Evolutionary conservation across 1,140 invertebrate species (phyloP), one percentile per base, ranked within the genome.

Genomic region (Drosophila eugracilis): DNA sequence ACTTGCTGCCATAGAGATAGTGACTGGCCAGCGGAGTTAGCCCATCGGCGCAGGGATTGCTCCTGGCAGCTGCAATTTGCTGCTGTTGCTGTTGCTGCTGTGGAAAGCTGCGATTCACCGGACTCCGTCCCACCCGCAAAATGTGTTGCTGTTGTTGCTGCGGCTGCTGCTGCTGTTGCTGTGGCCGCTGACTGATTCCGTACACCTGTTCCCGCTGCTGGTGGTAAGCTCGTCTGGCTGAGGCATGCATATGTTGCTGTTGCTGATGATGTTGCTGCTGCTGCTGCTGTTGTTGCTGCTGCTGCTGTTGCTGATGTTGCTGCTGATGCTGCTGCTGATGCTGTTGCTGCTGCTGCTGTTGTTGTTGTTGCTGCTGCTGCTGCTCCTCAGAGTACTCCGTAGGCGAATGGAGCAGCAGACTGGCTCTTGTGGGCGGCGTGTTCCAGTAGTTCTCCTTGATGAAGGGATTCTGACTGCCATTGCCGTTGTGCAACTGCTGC

Each of bases 391-490:
- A 39, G 24, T 76, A 73, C 14, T 85, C 83, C 15, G 83, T 86
- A 49, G 83, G 78, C 12, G 83, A 88, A 41, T 88, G 78, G 12
- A 86, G 57, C 53, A 86, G 21, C 5, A 78, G 45, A 52, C 72
- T 85, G 53, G 62, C 62, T 17, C 77, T 71, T 37, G 60, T 72
- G 24, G 90, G 71, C 4, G 78, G 74, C 26, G 90, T 55, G 30
- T 91, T 90, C 90, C 90, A 91, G 34, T 91, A 91, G 54, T 86
- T 84, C n/a, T 91, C 90, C 42, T 90, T 91, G 21, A 91, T 89
- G 22, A 91, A 91, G 1, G 90, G 90, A 67, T 91, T 91, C 48
- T 90, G 90, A 28, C 77, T 81, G 39, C 65, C 57, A 28, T 76
- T 80, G 22, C 76, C 62, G 45, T 75, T 75, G 15, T 55, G 62